Conservation (phyloP, 2,797 vertebrate genomes). For the Myotis findleyi region DNA sequence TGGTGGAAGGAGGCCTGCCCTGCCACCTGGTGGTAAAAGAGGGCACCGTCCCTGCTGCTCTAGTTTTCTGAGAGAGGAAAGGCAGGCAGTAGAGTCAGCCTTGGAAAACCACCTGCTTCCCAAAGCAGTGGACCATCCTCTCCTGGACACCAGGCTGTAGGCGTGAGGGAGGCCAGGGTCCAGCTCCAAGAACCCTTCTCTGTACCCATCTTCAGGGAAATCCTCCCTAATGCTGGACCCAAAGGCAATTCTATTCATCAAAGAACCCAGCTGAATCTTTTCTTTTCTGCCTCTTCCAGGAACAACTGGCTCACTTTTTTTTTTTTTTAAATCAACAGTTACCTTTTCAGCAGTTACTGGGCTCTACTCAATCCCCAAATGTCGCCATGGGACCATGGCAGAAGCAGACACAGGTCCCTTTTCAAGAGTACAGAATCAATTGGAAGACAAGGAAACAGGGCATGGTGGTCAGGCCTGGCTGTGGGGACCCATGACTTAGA, state of each 20-base stretch:
- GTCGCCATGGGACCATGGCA: background rate
- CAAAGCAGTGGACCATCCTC: background rate
- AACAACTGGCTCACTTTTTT: background rate
- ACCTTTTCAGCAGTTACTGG: conserved; percentile 8
- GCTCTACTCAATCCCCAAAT: background rate
- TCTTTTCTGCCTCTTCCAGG: background rate
- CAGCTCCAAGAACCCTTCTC: background rate
- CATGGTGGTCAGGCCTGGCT: background rate
- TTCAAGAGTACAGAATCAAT: background rate
- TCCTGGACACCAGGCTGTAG: background rate
- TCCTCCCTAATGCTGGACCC: background rate
- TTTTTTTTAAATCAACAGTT: background rate
- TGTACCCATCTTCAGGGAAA: background rate
- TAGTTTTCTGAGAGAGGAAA: background rate
- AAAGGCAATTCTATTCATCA: background rate
- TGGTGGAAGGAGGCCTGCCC: background rate
- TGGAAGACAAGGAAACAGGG: background rate
- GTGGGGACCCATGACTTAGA: background rate
- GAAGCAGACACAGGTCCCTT: background rate
- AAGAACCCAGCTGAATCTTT: conserved; percentile 13
- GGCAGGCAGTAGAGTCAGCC: background rate
- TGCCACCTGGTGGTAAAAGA: conserved; percentile 19
- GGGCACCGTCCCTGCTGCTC: background rate
- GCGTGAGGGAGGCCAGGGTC: background rate
- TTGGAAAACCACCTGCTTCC: background rate